Evolutionary conservation across 2,797 vertebrate genomes (phyloP), one percentile per base, ranked within the genome.

Genomic region (Ibycter americanus): DNA sequence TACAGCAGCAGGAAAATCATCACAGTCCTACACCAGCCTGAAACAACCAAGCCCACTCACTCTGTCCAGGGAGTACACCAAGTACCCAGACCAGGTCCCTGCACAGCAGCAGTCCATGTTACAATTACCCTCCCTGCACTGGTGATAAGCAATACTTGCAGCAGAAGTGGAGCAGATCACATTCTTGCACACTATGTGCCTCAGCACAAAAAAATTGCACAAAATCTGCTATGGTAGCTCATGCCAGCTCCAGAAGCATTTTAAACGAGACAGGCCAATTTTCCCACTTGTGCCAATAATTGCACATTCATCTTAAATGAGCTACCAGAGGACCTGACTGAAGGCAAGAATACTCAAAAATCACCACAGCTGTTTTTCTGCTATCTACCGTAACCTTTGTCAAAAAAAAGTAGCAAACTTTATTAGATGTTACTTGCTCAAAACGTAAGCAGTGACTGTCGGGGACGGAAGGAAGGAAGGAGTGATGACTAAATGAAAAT

Each of bases 281-380:
- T 82, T 74, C 52, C 40, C 47, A 42, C 22, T 79, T 56, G 22
- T 3, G 3, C 13, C 26, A 55, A 3, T 55, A 84, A 79, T 21
- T 20, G 5, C 20, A 34, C 0, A 0, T 58, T 55, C 20, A 58
- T 62, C 56, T 70, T 74, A 70, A 54, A 66, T 7, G 8, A 2
- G 1, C 17, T 44, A 55, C 15, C 66, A 82, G 31, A 77, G 14
- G 32, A 70, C 23, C 23, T 42, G 19, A 93, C 58, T 87, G 58
- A 85, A 70, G 7, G 38, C 36, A 90, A 31, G 7, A 84, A 76
- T 16, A 27, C 19, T 51, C 70, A 29, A 71, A 71, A 82, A 31
- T 59, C 19, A 66, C 38, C 38, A 51, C 29, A 46, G 13, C 19
- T 46, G 7, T 15, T 87, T 95, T 79, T 61, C 32, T 19, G 55